Evolutionary conservation across 1,140 invertebrate genomes (phyloP).

Genomic region (Eumaeus atala): DNA sequence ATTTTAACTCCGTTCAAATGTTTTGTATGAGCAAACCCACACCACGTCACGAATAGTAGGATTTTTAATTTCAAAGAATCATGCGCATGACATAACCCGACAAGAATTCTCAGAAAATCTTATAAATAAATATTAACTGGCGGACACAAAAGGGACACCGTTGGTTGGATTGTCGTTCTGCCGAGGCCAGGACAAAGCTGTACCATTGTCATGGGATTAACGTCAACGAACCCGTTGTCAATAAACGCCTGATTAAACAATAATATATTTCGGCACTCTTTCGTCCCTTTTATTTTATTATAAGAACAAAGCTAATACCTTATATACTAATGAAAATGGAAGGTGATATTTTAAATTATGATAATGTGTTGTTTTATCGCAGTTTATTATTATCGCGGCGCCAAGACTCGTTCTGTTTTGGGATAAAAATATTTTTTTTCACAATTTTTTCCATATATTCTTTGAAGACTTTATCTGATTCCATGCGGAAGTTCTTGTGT

Average conservation of each 20-base stretch:
- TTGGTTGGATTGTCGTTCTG: constrained; percentile 44
- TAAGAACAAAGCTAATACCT: constrained; percentile 21
- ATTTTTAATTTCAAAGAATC: constrained; percentile 13
- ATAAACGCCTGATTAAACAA: constrained; percentile 68
- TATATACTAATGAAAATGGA: too few species aligned
- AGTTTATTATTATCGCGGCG: too few species aligned
- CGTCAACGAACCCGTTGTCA: constrained; percentile 70
- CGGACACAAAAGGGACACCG: constrained; percentile 44
- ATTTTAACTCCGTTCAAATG: not conserved
- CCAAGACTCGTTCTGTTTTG: too few species aligned
- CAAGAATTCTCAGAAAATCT: constrained; percentile 42
- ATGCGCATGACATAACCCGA: constrained; percentile 16
- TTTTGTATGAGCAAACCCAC: not conserved
- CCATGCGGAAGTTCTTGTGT: too few species aligned
- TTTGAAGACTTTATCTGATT: too few species aligned
- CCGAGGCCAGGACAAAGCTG: constrained; percentile 47
- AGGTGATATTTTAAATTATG: too few species aligned
- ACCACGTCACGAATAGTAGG: not conserved
- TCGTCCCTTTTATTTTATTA: constrained; percentile 44
- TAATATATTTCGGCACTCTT: constrained; percentile 52
- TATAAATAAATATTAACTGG: constrained; percentile 60
- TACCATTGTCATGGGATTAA: constrained; percentile 68
- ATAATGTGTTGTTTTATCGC: too few species aligned
- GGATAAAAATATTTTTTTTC: too few species aligned
- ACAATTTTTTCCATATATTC: too few species aligned